These are phyloP conservation scores for Labrus mixtus DNA, from an alignment of 2,113 vertebrate species.

Conservation along the genomic window DNA sequence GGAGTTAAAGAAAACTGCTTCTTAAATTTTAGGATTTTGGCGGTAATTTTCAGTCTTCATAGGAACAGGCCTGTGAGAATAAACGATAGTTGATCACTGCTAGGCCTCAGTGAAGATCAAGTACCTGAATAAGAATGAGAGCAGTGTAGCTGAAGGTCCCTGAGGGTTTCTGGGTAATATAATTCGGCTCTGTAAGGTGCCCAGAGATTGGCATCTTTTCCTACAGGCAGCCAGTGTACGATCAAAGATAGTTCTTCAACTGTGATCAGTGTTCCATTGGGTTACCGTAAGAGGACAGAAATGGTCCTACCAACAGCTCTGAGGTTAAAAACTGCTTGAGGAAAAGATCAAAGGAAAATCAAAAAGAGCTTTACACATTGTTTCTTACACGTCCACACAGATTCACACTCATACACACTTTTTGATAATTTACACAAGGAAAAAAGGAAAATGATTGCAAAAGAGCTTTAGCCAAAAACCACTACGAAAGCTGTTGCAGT, in stretches of 20 bases:
- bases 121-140: slow-evolving; percentile 97
- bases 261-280: slow-evolving; percentile 33
- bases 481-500: slow-evolving; percentile 74
- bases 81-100: slow-evolving; percentile 84
- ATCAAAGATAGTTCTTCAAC: slow-evolving; percentile 40
- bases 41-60: slow-evolving; percentile 21
- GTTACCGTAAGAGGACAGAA: slow-evolving; percentile 39
- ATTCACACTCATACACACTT: slow-evolving; percentile 56
- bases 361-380: slow-evolving; percentile 43
- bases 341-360: slow-evolving; percentile 46
- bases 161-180: slow-evolving; percentile 87
- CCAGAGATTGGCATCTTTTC: slow-evolving; percentile 23
- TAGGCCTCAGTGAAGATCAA: slow-evolving; percentile 92
- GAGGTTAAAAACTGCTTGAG: slow-evolving; percentile 27
- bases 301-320: slow-evolving; percentile 39
- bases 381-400: slow-evolving; percentile 61
- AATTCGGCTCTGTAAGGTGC: slow-evolving; percentile 54
- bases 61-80: slow-evolving; percentile 29
- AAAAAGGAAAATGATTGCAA: slow-evolving; percentile 66
- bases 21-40: slow-evolving; percentile 32
- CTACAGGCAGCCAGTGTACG: slow-evolving; percentile 37
- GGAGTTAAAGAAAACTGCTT: slow-evolving; percentile 37
- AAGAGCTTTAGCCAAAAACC: slow-evolving; percentile 75
- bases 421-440: slow-evolving; percentile 68
- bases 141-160: slow-evolving; percentile 94